Evolutionary conservation across 2,797 vertebrate genomes (phyloP), one percentile per base, ranked within the genome.

Genomic region (Epinephelus awoara): DNA sequence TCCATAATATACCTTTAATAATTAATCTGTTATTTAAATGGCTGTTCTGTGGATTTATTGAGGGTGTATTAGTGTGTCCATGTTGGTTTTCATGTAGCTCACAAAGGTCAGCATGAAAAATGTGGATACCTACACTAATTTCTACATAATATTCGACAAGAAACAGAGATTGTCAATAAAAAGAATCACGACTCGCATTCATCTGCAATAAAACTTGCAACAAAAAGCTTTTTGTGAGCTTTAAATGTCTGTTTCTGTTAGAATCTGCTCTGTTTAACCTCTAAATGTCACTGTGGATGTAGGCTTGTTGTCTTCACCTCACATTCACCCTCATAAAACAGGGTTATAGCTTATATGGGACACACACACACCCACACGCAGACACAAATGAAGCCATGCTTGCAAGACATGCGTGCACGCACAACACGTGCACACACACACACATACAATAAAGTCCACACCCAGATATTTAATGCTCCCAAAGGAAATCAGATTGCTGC

Each of bases 401-500:
- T 29, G 12, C 6, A 72, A 64, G 71, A 72, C 72, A 83, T 49
- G 65, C 50, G 49, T 42, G 40, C 40, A 50, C 4, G 11, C 55
- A 72, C 69, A 63, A 1, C 17, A 73, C 34, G 54, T 5, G 64
- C 25, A 75, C 65, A 52, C 23, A 42, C 10, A 56, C n/a, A 80
- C 19, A 78, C 38, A 47, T 17, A 47, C 3, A 47, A 65, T 25
- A 79, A 7, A 71, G 25, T 75, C 70, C 79, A 77, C 80, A 75
- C 87, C 72, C 69, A 82, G 27, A 67, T 25, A 70, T 78, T 1
- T 67, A 87, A 52, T 82, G 79, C 72, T 74, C 77, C 80, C 85
- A 40, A 67, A 82, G 86, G 85, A 90, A 89, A 90, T 90, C 84
- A 77, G 72, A 69, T 58, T 17, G 56, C 86, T 85, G 56, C 78